phyloP scores from a whole-genome alignment of 30 jellyfish, hydroid and myxozoan genomes.

The Thelohanellus kitauei region DNA sequence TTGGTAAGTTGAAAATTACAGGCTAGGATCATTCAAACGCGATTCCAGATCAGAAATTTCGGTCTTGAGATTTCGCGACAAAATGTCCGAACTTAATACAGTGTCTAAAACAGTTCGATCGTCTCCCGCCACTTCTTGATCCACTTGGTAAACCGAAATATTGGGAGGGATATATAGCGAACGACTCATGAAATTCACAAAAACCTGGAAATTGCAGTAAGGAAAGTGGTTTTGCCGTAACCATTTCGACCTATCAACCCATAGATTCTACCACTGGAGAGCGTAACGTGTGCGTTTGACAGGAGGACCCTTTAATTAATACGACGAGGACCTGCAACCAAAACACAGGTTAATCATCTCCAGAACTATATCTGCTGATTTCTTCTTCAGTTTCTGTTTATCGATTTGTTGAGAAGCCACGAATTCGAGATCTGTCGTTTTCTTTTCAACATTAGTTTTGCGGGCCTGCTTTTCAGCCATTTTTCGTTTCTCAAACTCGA shows the following conservation, averaged over 20 bases:
- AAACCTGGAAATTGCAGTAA: constrained; percentile 37
- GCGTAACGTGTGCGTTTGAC: constrained; percentile 14
- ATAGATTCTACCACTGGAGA: constrained; percentile 62
- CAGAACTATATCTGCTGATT: too few relatives aligned
- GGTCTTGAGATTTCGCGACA: constrained; percentile 19
- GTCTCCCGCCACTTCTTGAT: constrained; percentile 68
- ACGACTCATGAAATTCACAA: constrained; percentile 8
- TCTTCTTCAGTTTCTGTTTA: too few relatives aligned
- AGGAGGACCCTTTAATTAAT: constrained; percentile 59
- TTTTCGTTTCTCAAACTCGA: too few relatives aligned
- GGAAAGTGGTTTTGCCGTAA: constrained; percentile 49
- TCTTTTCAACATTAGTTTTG: too few relatives aligned
- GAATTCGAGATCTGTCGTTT: too few relatives aligned
- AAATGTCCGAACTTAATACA: constrained; percentile 42
- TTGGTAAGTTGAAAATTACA: too few relatives aligned
- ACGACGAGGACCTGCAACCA: too few relatives aligned
- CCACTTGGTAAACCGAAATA: constrained; percentile 49
- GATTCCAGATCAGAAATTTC: too few relatives aligned
- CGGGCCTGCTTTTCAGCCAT: too few relatives aligned
- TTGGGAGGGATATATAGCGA: constrained; percentile 41
- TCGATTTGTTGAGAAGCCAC: too few relatives aligned
- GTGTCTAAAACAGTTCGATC: constrained; percentile 47
- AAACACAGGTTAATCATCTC: too few relatives aligned
- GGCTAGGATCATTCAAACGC: too few relatives aligned
- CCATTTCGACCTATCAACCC: constrained; percentile 90